Evolutionary conservation across 1,140 invertebrate genomes (phyloP).

Genomic region (Drosophila simulans): DNA sequence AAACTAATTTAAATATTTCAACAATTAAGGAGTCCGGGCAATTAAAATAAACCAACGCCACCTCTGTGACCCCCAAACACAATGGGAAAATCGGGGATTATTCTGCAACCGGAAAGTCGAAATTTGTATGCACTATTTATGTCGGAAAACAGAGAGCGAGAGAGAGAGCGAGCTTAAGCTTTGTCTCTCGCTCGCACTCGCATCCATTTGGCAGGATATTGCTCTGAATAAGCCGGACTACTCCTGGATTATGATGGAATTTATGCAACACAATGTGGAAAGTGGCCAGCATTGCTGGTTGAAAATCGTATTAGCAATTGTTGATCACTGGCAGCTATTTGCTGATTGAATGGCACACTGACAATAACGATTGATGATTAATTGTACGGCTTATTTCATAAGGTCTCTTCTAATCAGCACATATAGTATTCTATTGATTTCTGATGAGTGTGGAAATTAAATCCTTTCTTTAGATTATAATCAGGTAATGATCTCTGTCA

Average conservation of each 20-base stretch:
- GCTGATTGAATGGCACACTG: not conserved
- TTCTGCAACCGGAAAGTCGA: slow-evolving; percentile 52
- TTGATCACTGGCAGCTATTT: not conserved
- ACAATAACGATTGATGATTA: not conserved
- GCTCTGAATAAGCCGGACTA: slow-evolving; percentile 20
- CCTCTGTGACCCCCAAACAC: slow-evolving; percentile 45
- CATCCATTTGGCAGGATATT: slow-evolving; percentile 4
- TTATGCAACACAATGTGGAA: not conserved
- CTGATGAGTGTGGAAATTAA: too few species aligned
- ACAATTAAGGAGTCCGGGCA: slow-evolving; percentile 81
- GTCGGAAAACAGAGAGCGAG: slow-evolving; percentile 3
- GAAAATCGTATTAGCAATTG: not conserved
- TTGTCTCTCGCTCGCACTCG: not conserved
- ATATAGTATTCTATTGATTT: not conserved
- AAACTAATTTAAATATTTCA: slow-evolving; percentile 83
- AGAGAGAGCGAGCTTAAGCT: slow-evolving; percentile 13
- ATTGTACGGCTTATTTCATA: not conserved
- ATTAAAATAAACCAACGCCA: slow-evolving; percentile 80
- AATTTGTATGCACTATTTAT: slow-evolving; percentile 59
- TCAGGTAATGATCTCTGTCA: not conserved
- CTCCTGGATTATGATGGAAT: slow-evolving; percentile 32
- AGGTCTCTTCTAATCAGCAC: not conserved
- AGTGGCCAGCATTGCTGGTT: not conserved
- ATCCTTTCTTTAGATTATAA: not conserved
- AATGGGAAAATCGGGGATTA: slow-evolving; percentile 48